Base-by-base conservation (phyloP, 2,888 invertebrate genomes). In the Cremastinae sp. region DNA sequence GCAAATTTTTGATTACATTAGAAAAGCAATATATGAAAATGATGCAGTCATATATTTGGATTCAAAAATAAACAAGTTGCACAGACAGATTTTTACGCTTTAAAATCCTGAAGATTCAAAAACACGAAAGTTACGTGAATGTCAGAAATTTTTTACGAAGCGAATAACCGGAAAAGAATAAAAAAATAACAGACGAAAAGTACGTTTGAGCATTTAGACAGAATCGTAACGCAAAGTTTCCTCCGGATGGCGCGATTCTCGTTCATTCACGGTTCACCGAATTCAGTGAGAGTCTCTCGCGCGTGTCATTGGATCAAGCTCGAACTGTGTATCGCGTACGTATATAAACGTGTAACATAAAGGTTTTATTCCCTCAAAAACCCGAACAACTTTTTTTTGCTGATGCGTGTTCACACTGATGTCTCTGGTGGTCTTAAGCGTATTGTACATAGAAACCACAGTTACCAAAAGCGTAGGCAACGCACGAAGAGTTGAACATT, bases 251-350 rank as follows among this genome's bases (percentile, higher is more conserved):
- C 53, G 58, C 55, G 76, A 76, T 53, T 65, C 37, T 51, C 64
- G 58, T 49, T 72, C 72, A 72, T 59, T 73, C 20, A 65, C 69
- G 69, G 76, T 76, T 73, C 76, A 68, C 43, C 41, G 69, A 47
- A 72, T 22, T 59, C 49, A 47, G 53, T 39, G 59, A 73, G 68
- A 64, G 69, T 73, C 35, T 59, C 53, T 65, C 69, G 73, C 65
- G 73, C 76, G 76, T 76, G 65, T 76, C 65, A 69, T 58, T 69
- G 76, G 64, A 76, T 76, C 73, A 69, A 28, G 65, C 75, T 64
- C 12, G 9, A 35, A 5, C 5, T 28, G 16, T 41, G 22, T 47
- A 20, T 20, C 20, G 45, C 22, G 22, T 43, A n/a, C 41, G 35
- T 56, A 35, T 68, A 49, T 59, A 59, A 49, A 62, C 37, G 51